Evolutionary conservation across 2,888 invertebrate genomes (phyloP).

Genomic region (Plebejus anna): DNA sequence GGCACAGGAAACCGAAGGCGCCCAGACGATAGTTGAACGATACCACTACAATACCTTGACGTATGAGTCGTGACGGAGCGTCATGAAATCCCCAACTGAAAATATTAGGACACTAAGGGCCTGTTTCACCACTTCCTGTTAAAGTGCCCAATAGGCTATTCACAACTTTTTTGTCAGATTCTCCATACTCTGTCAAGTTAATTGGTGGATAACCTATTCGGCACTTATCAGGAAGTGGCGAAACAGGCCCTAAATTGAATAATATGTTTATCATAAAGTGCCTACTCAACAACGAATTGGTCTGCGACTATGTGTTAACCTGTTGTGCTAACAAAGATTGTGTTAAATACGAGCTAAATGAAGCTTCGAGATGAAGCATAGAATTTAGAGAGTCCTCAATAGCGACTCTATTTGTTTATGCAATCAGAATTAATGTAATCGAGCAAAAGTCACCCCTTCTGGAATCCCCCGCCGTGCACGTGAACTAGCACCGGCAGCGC

Average conservation of each 20-base stretch:
- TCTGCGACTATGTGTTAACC: too few species aligned
- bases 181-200: too few species aligned
- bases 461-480: slow-evolving; percentile 71
- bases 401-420: too few species aligned
- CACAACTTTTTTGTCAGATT: too few species aligned
- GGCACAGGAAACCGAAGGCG: slow-evolving; percentile 65
- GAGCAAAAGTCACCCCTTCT: slow-evolving; percentile 50
- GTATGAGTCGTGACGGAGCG: slow-evolving; percentile 50
- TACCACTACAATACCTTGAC: slow-evolving; percentile 54
- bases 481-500: slow-evolving; percentile 56
- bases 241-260: too few species aligned
- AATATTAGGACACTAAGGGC: slow-evolving; percentile 32
- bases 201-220: too few species aligned
- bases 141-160: too few species aligned
- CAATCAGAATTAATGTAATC: too few species aligned
- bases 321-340: neutral
- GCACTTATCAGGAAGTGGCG: too few species aligned
- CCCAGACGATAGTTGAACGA: slow-evolving; percentile 69
- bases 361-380: neutral
- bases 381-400: neutral
- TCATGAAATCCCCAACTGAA: slow-evolving; percentile 62
- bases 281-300: neutral
- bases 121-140: too few species aligned
- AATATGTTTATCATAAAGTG: neutral
- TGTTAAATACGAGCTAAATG: slow-evolving; percentile 3